Conservation (phyloP, 2,888 invertebrate species). For the Leucozona laternaria region DNA sequence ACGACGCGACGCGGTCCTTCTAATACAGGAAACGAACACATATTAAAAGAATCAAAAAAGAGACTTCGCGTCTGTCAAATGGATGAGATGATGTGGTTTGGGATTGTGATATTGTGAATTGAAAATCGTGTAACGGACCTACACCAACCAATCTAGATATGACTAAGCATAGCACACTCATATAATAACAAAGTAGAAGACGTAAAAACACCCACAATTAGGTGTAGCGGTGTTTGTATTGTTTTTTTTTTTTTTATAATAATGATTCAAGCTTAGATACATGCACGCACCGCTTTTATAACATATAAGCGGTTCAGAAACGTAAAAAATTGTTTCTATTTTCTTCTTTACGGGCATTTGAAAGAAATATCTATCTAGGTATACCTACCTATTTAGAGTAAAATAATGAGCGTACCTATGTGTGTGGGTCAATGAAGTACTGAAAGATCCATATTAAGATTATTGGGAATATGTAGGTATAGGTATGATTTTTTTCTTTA, state of each 20-base stretch:
- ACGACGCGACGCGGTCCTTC: slow-evolving; percentile 2
- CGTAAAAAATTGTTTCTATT: slow-evolving; percentile 68
- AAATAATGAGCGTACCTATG: slow-evolving; percentile 15
- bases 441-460: slow-evolving; percentile 37
- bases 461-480: background rate
- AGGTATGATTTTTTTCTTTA: background rate
- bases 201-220: slow-evolving; percentile 40
- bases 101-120: slow-evolving; percentile 59
- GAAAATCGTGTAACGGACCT: slow-evolving; percentile 73
- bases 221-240: slow-evolving; percentile 33
- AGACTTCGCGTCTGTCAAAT: slow-evolving; percentile 28
- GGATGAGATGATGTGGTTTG: slow-evolving; percentile 8
- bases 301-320: slow-evolving; percentile 30
- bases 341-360: too few species aligned
- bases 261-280: slow-evolving; percentile 36
- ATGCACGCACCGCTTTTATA: slow-evolving; percentile 44
- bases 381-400: too few species aligned
- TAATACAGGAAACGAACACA: slow-evolving; percentile 68
- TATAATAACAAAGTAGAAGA: slow-evolving; percentile 12
- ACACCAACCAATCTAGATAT: slow-evolving; percentile 73
- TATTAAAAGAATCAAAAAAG: slow-evolving; percentile 34
- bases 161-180: slow-evolving; percentile 67
- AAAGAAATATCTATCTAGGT: too few species aligned
- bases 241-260: slow-evolving; percentile 21
- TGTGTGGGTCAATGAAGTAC: slow-evolving; percentile 62